These are phyloP conservation scores for Nyctereutes procyonoides DNA, from an alignment of 2,113 vertebrate genomes.

Conservation along the genomic window DNA sequence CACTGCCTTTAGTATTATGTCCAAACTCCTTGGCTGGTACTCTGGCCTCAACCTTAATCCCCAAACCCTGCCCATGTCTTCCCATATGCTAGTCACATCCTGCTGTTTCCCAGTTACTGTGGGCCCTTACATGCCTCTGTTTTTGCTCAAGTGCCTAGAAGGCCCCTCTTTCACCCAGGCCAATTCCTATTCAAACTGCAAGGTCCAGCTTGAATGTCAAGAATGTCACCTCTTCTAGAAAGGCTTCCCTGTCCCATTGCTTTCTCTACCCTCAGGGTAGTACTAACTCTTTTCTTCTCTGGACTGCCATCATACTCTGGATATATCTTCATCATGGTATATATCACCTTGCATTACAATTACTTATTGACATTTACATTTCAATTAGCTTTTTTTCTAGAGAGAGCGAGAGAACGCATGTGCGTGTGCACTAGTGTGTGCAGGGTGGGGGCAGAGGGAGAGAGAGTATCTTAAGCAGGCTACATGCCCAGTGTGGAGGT, in stretches of 20 bases:
- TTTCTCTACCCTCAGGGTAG: background rate
- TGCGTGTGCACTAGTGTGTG: no score
- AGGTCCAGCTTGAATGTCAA: background rate
- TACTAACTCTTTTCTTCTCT: background rate
- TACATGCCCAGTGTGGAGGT: background rate
- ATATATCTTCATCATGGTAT: background rate
- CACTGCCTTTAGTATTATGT: background rate
- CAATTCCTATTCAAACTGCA: background rate
- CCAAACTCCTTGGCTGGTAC: background rate
- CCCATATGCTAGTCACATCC: background rate
- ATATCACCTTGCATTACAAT: background rate
- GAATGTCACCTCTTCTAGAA: background rate
- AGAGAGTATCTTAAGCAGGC: background rate
- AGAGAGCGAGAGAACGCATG: background rate
- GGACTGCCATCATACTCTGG: background rate
- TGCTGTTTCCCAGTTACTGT: background rate
- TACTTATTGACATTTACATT: background rate
- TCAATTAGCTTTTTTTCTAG: background rate
- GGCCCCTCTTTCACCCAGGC: background rate
- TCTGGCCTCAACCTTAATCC: background rate
- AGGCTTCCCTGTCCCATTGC: background rate
- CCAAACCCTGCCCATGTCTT: background rate
- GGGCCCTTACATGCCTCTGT: background rate
- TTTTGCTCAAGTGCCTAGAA: background rate
- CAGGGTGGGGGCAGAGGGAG: background rate